Conservation (phyloP, 2,888 invertebrate species). For the Drosophila mayaguana region DNA sequence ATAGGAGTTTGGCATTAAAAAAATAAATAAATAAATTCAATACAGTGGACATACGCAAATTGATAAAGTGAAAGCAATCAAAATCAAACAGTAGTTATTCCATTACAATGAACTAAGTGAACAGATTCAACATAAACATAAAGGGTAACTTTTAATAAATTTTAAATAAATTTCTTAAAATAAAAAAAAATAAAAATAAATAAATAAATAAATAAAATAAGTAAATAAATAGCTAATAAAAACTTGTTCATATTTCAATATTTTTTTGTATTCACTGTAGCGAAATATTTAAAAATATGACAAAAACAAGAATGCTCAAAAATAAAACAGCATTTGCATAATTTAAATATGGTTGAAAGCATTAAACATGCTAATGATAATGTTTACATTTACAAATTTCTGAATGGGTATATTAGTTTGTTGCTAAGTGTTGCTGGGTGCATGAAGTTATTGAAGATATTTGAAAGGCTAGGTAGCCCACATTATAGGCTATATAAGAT, state of each 20-base stretch:
- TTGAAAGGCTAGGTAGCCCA: too few species aligned
- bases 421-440: too few species aligned
- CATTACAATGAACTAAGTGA: not conserved
- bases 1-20: constrained; percentile 9
- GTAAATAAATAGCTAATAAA: not conserved
- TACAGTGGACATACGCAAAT: not conserved
- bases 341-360: constrained; percentile 4
- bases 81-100: not conserved
- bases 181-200: not conserved
- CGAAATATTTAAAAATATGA: not conserved
- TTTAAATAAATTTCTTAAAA: too few species aligned
- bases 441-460: too few species aligned
- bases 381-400: not conserved
- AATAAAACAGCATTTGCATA: not conserved
- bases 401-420: not conserved
- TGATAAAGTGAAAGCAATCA: not conserved
- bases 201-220: not conserved
- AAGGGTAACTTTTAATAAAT: too few species aligned
- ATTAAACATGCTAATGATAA: not conserved
- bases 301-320: not conserved
- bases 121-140: too few species aligned
- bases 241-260: too few species aligned
- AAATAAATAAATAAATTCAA: not conserved
- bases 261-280: not conserved
- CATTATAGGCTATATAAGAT: too few species aligned